A percentile compares a stretch with the other conserved stretches of the same genome.
Conservation (phyloP, 2,888 invertebrate genomes). For the Dusona sp. region DNA sequence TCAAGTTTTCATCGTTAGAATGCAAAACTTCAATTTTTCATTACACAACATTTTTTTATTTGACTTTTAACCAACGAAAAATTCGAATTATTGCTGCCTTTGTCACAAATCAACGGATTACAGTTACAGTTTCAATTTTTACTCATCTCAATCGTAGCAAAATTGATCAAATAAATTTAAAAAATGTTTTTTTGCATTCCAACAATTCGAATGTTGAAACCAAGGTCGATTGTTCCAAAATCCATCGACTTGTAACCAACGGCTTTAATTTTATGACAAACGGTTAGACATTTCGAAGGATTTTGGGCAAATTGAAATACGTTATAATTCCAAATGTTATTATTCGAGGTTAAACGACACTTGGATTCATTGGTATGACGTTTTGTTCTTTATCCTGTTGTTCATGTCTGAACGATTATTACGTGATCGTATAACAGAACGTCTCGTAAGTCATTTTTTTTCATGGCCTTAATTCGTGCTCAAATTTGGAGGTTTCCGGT, state of each 20-base stretch:
- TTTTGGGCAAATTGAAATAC: background rate
- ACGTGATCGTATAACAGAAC: conserved; percentile 44
- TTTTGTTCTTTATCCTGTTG: conserved; percentile 54
- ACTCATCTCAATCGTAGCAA: too few species aligned
- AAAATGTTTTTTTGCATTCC: background rate
- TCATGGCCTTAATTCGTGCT: conserved; percentile 24
- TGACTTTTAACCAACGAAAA: background rate
- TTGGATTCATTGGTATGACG: conserved; percentile 4
- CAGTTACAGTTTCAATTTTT: too few species aligned
- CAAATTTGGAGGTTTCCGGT: conserved; percentile 31
- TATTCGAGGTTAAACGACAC: background rate
- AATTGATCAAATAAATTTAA: background rate
- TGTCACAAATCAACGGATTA: background rate
- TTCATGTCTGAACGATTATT: conserved; percentile 56
- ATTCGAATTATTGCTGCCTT: background rate
- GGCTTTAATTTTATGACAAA: background rate
- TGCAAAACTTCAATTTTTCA: background rate
- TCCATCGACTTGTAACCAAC: background rate
- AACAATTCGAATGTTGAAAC: background rate
- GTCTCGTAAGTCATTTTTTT: conserved; percentile 62
- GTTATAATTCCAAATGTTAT: background rate
- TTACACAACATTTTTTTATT: background rate
- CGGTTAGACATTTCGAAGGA: background rate
- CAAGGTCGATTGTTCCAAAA: background rate
- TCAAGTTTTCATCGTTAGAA: background rate